These are phyloP conservation scores for Hemaris fuciformis DNA, from an alignment of 2,888 invertebrate species.

Conservation along the genomic window DNA sequence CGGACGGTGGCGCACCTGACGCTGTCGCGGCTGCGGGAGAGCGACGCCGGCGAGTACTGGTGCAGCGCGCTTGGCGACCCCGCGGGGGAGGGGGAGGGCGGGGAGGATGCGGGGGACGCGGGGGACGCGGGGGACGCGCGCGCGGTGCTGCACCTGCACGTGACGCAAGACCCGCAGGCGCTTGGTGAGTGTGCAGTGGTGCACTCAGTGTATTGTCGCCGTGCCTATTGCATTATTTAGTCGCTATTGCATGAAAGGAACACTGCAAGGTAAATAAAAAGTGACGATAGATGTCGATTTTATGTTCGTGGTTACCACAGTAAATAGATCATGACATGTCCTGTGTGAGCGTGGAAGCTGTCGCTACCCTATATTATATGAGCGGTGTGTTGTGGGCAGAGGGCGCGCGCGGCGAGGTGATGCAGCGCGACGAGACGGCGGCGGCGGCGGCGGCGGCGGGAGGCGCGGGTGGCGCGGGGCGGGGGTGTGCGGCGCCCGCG, in stretches of 20 bases:
- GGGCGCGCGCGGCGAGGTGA: constrained; percentile 80
- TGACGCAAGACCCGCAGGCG: constrained; percentile 20
- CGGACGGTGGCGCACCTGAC: constrained; percentile 82
- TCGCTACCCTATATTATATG: too few relatives aligned
- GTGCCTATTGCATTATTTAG: too few relatives aligned
- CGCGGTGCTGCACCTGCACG: constrained; percentile 24
- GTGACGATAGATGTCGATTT: too few relatives aligned
- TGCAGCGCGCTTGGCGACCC: constrained; percentile 78
- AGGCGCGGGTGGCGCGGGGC: constrained; percentile 12
- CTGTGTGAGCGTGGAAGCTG: background rate
- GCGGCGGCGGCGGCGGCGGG: constrained; percentile 15
- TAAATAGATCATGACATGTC: background rate
- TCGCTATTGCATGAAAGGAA: too few relatives aligned
- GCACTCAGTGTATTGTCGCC: background rate
- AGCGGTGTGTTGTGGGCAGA: constrained; percentile 18
- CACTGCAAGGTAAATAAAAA: too few relatives aligned
- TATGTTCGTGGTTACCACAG: too few relatives aligned
- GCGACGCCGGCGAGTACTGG: constrained; percentile 69
- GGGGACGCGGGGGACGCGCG: constrained; percentile 32
- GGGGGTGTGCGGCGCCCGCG: background rate
- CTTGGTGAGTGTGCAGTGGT: background rate
- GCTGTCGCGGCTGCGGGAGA: constrained; percentile 79
- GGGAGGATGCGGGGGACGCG: constrained; percentile 62
- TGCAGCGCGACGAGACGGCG: constrained; percentile 82
- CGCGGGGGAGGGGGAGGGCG: constrained; percentile 67